Conservation (phyloP, 35 echinoderm and acorn worm species). For the Diadema setosum region DNA sequence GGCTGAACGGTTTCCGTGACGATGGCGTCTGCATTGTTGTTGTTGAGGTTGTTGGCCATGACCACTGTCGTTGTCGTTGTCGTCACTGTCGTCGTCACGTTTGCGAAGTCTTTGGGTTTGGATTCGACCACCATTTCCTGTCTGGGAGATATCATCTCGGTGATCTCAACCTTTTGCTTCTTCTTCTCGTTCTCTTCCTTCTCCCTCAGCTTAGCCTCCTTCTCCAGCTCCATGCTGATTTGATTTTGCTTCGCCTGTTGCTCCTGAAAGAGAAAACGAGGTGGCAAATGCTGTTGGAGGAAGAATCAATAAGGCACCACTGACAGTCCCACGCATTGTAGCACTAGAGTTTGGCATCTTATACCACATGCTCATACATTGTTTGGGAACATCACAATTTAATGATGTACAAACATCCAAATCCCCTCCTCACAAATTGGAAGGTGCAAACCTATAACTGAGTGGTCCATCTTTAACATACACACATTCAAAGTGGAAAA, state of each 20-base stretch:
- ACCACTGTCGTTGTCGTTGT: not conserved
- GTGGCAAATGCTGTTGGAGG: too few species aligned
- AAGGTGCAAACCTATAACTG: too few species aligned
- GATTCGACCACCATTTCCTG: not conserved
- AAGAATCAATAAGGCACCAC: too few species aligned
- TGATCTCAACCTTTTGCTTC: not conserved
- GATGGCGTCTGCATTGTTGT: constrained; percentile 36
- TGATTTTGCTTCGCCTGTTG: constrained; percentile 68
- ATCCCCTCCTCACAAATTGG: too few species aligned
- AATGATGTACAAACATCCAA: too few species aligned
- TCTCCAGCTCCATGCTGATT: constrained; percentile 58
- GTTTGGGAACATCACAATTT: too few species aligned
- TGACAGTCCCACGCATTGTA: too few species aligned
- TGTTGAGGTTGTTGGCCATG: not conserved
- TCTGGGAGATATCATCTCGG: not conserved
- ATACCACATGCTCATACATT: too few species aligned
- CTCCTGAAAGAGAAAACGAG: constrained; percentile 43
- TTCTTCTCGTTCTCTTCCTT: constrained; percentile 21
- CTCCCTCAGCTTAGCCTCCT: not conserved
- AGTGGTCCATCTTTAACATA: too few species aligned
- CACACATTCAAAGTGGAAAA: too few species aligned
- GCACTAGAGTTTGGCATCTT: too few species aligned
- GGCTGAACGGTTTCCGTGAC: not conserved
- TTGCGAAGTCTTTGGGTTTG: not conserved
- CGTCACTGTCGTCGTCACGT: not conserved